Evolutionary conservation across 2,888 invertebrate genomes (phyloP), one percentile per base, ranked within the genome.

Genomic region (Amiota communis): DNA sequence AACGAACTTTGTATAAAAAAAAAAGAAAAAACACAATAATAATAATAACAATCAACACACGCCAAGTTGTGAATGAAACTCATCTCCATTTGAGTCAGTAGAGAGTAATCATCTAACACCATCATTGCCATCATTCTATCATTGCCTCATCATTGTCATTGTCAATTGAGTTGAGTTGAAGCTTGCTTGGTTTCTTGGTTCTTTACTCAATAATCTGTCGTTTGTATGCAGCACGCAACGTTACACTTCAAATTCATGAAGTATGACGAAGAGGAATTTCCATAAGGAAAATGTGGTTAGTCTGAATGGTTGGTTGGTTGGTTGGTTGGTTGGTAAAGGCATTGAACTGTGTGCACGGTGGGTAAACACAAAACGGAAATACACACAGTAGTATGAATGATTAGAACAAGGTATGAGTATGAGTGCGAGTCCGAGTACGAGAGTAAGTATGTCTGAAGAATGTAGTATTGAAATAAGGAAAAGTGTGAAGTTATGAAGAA

Each of bases 161-260:
- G n/a, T 15, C 9, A 46, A 49, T 48, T 48, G 65, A 65, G 49
- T 65, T 65, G 65, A 49, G 48, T 65, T 65, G 65, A 49, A 20
- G 3, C n/a, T n/a, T 48, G 48, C 63, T 63, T 63, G 8, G 36
- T 2, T 36, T 36, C 6, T 6, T 36, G 2, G 2, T 36, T 6
- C 36, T 36, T 36, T 36, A n/a, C 74, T 74, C 49, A 77, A 76
- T 83, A 82, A 82, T 81, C 82, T 78, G 76, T 75, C 79, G 80
- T 82, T 79, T 79, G 79, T 84, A 82, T 82, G 83, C 82, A 76
- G 74, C 72, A 75, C 80, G 72, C 80, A 68, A 48, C 20, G 59
- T 36, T 46, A 9, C 1, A 68, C 51, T 53, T 51, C 51, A 15
- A 48, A 65, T 65, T 65, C 15, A 68, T 53, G 48, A 53, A 68